Conservation (phyloP, 2,797 vertebrate genomes). For the Echeneis naucrates region DNA sequence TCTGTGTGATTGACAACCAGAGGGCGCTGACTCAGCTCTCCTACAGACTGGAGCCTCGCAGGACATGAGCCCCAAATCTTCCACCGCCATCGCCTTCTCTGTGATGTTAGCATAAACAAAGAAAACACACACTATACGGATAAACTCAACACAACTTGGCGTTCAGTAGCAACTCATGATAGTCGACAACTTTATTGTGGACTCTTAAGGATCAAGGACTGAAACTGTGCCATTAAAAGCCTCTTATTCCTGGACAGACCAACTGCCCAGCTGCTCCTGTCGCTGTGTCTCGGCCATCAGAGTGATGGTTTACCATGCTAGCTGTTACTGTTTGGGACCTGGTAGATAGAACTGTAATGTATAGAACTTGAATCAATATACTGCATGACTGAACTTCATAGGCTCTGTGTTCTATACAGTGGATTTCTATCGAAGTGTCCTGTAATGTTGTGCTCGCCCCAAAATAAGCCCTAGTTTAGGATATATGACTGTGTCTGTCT, state of each 20-base stretch:
- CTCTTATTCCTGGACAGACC: constrained; percentile 64
- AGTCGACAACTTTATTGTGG: constrained; percentile 46
- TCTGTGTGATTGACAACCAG: constrained; percentile 99
- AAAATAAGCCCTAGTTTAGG: constrained; percentile 58
- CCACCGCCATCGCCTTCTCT: constrained; percentile 69
- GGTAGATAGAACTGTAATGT: constrained; percentile 78
- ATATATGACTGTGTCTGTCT: constrained; percentile 59
- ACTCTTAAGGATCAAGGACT: constrained; percentile 58
- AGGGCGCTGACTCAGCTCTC: constrained; percentile 98
- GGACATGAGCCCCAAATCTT: constrained; percentile 83
- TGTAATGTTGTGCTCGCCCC: constrained; percentile 60
- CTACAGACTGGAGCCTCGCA: constrained; percentile 94
- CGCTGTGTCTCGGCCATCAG: constrained; percentile 54
- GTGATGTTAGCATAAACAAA: constrained; percentile 53
- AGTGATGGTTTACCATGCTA: constrained; percentile 53
- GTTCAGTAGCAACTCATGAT: constrained; percentile 69
- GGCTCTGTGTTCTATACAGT: constrained; percentile 78
- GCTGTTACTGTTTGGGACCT: constrained; percentile 66
- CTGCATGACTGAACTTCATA: constrained; percentile 76
- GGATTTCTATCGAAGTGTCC: constrained; percentile 76
- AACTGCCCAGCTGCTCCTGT: constrained; percentile 59
- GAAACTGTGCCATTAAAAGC: constrained; percentile 71
- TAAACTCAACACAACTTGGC: constrained; percentile 41
- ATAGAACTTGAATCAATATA: constrained; percentile 77
- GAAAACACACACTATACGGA: constrained; percentile 29